Evolutionary conservation across 2,797 vertebrate species (phyloP).

Genomic region (Notamacropus eugenii): DNA sequence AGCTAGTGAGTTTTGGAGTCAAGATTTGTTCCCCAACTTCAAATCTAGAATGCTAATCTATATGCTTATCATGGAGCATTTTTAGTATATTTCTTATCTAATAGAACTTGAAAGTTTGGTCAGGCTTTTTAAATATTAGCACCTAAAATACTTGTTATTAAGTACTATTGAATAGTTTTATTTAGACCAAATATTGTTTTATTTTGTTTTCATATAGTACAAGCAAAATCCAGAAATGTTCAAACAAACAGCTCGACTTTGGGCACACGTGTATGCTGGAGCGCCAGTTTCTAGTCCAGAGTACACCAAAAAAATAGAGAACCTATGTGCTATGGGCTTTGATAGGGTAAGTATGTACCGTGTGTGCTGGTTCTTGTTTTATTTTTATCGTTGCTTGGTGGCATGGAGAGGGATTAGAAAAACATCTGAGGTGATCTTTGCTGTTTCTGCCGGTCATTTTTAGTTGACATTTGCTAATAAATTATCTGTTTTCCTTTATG

Average conservation of each 20-base stretch:
- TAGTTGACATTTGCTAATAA: not conserved
- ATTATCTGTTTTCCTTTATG: not conserved
- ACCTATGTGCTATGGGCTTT: slow-evolving; percentile 99
- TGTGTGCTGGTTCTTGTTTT: slow-evolving; percentile 25
- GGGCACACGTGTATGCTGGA: slow-evolving; percentile 97
- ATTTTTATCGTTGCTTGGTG: not conserved
- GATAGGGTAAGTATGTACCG: slow-evolving; percentile 94
- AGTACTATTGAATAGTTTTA: slow-evolving; percentile 40
- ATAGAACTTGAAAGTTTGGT: not conserved
- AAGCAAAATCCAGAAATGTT: slow-evolving; percentile 99
- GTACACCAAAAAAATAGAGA: slow-evolving; percentile 99
- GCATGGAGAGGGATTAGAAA: not conserved
- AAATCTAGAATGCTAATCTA: not conserved
- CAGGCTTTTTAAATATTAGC: slow-evolving; percentile 24
- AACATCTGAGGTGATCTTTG: not conserved
- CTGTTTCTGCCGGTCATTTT: not conserved
- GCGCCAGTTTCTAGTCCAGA: slow-evolving; percentile 97
- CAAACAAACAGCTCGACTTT: slow-evolving; percentile 98
- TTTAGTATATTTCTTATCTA: not conserved
- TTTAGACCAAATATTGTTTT: slow-evolving; percentile 65
- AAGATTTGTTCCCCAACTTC: not conserved
- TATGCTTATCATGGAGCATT: not conserved
- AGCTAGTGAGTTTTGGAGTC: not conserved
- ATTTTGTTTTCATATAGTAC: slow-evolving; percentile 87
- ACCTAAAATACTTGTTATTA: slow-evolving; percentile 12